Base-by-base conservation (phyloP, 2,113 vertebrate species). In the Diadophis punctatus region DNA sequence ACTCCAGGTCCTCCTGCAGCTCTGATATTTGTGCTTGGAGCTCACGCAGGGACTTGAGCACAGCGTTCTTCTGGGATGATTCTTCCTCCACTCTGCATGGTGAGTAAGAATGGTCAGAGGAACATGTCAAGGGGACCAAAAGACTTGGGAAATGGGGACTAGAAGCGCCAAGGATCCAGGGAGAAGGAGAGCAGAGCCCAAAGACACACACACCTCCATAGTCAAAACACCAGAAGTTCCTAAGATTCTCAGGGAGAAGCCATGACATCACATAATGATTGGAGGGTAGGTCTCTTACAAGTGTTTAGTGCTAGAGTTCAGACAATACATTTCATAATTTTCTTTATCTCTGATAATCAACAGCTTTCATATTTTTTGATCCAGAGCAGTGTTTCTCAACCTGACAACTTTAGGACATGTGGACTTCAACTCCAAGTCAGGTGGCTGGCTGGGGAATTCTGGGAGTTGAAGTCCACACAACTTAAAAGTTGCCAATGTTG, bases 1-100 rank as follows among this genome's bases (percentile, higher is more conserved):
- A 97, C 87, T 99, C 98, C 95, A 99, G 95, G 95, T 99, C 98
- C 94, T 99, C 98, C 95, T 98, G 98, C 22, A 98, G 96, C 95
- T 99, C 98, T 0, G 98, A 97, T 84, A 99, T 97, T 58, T 98
- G 98, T 0, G 98, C 98, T 90, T 98, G 97, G 2, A 98, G 97
- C 95, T 99, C 98, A 87, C 98, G 97, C 85, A 99, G 96, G 1
- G 97, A 95, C 49, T 98, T 97, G 94, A 99, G 98, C 46, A 98
- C 97, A 90, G 97, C 98, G 9, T 97, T 93, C 30, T 98, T 97
- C 0, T 98, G 97, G 0, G 97, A 96, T 0, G 97, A 97, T 94
- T 99, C 98, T 46, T 99, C 98, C 94, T 99, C 98, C 90, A 97
- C 94, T 95, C 98, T 99, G 95, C 63, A 52, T 60, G 88, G 88